These are phyloP conservation scores for Cryptotis parvus DNA, from an alignment of 2,113 vertebrate genomes.

Conservation along the genomic window DNA sequence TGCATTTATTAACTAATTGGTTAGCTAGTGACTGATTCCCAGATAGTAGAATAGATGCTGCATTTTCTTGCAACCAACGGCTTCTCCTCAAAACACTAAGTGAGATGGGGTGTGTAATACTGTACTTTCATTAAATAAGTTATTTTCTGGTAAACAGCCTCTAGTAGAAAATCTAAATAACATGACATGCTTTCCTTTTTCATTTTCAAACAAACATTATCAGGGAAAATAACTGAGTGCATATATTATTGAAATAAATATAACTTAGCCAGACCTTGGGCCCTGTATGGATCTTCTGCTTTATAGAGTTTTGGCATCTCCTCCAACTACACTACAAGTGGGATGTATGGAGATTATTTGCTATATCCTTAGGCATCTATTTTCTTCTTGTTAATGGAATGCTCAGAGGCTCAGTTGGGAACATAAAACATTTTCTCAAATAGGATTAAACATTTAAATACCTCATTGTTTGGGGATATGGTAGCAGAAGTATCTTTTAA, in stretches of 20 bases:
- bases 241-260: conserved; percentile 35
- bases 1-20: conserved; percentile 14
- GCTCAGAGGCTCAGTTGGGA: conserved; percentile 15
- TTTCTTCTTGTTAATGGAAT: conserved; percentile 36
- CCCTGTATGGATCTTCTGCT: not conserved
- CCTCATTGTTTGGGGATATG: conserved; percentile 1
- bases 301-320: not conserved
- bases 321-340: not conserved
- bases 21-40: conserved; percentile 18
- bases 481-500: conserved; percentile 7
- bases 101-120: not conserved
- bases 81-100: conserved; percentile 42
- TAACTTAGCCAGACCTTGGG: not conserved
- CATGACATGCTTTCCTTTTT: not conserved
- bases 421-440: conserved; percentile 54
- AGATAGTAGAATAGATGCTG: conserved; percentile 29
- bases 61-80: not conserved
- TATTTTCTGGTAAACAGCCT: not conserved
- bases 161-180: not conserved
- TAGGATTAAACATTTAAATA: conserved; percentile 16
- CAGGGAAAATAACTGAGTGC: not conserved
- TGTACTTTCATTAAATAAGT: conserved; percentile 60
- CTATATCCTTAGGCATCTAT: not conserved
- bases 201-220: conserved; percentile 39
- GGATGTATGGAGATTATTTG: conserved; percentile 33